Evolutionary conservation across 2,113 vertebrate species (phyloP).

Genomic region (Aleadryas rufinucha): DNA sequence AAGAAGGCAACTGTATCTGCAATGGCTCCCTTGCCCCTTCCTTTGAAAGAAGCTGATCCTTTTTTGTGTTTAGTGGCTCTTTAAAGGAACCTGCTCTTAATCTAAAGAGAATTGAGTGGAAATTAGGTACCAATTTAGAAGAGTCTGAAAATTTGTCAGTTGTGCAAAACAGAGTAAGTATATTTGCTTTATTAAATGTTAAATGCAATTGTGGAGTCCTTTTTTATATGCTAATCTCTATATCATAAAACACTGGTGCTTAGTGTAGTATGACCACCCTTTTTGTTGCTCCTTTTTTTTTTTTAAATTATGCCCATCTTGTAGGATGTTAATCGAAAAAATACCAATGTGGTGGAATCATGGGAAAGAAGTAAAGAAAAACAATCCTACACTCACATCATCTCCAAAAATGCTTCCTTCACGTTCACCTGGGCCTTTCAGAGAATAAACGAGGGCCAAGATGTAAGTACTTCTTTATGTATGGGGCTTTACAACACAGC

Average conservation of each 20-base stretch:
- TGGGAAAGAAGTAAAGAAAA: slow-evolving; percentile 90
- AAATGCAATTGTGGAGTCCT: background rate
- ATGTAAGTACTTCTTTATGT: slow-evolving; percentile 76
- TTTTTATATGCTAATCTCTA: background rate
- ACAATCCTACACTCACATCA: slow-evolving; percentile 87
- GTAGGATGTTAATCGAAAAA: slow-evolving; percentile 92
- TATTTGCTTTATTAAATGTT: background rate
- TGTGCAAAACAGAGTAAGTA: background rate
- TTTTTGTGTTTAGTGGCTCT: background rate
- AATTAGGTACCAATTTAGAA: background rate
- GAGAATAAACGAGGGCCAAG: slow-evolving; percentile 88
- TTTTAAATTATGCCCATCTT: background rate
- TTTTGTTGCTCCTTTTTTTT: background rate
- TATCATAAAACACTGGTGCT: background rate
- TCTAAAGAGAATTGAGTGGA: background rate
- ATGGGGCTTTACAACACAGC: background rate
- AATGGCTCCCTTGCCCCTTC: background rate
- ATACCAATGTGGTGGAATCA: slow-evolving; percentile 91
- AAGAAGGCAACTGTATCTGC: background rate
- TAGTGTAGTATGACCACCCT: background rate
- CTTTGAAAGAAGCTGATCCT: background rate
- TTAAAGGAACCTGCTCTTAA: background rate
- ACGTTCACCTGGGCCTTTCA: slow-evolving; percentile 98
- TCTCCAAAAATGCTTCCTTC: slow-evolving; percentile 90
- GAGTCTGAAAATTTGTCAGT: background rate